A percentile compares a stretch with the other conserved stretches of the same genome.
Evolutionary conservation across 1,140 invertebrate genomes (phyloP).

Genomic region (Caenorhabditis inopinata): DNA sequence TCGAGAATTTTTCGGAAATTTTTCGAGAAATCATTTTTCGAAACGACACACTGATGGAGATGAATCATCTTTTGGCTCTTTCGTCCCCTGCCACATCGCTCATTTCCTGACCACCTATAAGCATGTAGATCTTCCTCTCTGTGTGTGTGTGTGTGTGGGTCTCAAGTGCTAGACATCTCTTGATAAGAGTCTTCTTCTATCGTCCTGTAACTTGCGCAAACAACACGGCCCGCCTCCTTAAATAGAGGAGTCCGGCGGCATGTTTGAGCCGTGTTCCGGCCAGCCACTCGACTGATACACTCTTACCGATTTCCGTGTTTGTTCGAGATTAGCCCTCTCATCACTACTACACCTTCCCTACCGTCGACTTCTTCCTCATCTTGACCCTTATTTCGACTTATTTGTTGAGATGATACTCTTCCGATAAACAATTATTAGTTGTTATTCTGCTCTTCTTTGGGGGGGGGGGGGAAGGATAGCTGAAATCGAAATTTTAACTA

Average conservation of each 20-base stretch:
- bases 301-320: conserved; percentile 34
- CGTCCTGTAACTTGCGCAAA: conserved; percentile 30
- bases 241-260: conserved; percentile 21
- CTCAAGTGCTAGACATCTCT: conserved; percentile 25
- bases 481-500: too few relatives aligned
- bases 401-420: conserved; percentile 24
- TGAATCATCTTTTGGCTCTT: too few relatives aligned
- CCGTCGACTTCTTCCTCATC: background rate
- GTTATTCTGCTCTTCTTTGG: too few relatives aligned
- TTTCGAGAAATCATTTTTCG: too few relatives aligned
- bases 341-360: conserved; percentile 3
- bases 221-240: conserved; percentile 11
- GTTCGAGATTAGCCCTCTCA: conserved; percentile 29
- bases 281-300: conserved; percentile 25
- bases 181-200: background rate
- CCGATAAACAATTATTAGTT: conserved; percentile 4
- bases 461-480: too few relatives aligned
- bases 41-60: too few relatives aligned
- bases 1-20: too few relatives aligned
- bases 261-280: conserved; percentile 27
- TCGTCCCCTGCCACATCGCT: too few relatives aligned
- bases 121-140: background rate
- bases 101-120: background rate
- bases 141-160: background rate
- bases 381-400: background rate